A percentile compares a stretch with the other conserved stretches of the same genome.
These are phyloP conservation scores for Muscicapa comitata DNA, from an alignment of 2,797 vertebrate genomes.

Conservation along the genomic window DNA sequence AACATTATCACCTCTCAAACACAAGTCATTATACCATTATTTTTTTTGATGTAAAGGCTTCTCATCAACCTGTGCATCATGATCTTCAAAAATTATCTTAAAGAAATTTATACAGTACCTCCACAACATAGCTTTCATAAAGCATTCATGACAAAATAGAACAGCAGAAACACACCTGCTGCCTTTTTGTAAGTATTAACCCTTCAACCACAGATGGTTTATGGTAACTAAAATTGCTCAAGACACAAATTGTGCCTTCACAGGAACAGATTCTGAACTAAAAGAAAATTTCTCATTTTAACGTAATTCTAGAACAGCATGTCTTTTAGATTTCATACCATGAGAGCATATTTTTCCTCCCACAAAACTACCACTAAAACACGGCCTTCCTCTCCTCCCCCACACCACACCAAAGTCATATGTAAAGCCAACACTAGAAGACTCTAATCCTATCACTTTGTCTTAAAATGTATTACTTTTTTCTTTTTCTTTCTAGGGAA, in stretches of 20 bases:
- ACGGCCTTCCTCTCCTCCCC: conserved; percentile 41
- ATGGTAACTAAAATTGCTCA: background rate
- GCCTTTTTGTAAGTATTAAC: background rate
- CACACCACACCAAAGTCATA: conserved; percentile 22
- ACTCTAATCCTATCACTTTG: background rate
- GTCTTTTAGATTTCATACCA: conserved; percentile 20
- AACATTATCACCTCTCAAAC: background rate
- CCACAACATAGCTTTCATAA: background rate
- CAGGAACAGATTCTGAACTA: background rate
- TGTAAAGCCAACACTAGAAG: conserved; percentile 17
- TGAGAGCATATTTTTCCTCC: conserved; percentile 44
- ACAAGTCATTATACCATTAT: background rate
- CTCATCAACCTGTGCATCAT: background rate
- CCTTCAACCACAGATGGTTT: background rate
- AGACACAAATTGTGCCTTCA: background rate
- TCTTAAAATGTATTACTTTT: background rate
- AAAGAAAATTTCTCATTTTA: conserved; percentile 31
- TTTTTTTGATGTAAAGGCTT: background rate
- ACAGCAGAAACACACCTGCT: background rate
- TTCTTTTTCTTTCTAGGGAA: background rate
- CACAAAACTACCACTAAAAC: conserved; percentile 29
- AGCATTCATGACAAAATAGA: background rate
- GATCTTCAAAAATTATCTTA: background rate
- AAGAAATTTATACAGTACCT: background rate
- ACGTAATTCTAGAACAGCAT: conserved; percentile 21